Percentiles rank a stretch among this genome's conserved stretches.
Evolutionary conservation across 2,113 vertebrate species (phyloP).

Genomic region (Paralichthys olivaceus): DNA sequence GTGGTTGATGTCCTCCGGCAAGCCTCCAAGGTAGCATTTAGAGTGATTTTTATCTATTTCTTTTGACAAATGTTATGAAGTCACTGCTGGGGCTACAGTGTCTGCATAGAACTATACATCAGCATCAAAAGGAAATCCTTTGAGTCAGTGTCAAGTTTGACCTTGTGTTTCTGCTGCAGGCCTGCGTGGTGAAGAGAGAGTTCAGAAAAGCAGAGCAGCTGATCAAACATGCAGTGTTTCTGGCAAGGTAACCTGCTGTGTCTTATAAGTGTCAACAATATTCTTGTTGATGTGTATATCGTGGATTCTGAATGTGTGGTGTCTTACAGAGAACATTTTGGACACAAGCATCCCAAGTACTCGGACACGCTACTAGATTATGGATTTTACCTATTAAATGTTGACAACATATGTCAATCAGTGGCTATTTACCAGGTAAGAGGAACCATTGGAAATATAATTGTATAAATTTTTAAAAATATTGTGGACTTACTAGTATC

Average conservation of each 20-base stretch:
- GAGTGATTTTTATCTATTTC: background rate
- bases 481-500: too few relatives aligned
- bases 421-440: slow-evolving; percentile 98
- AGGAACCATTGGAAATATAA: background rate
- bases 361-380: slow-evolving; percentile 98
- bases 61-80: background rate
- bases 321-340: slow-evolving; percentile 93
- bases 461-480: background rate
- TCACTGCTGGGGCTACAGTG: background rate
- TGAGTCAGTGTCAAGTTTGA: background rate
- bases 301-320: slow-evolving; percentile 20
- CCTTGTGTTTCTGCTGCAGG: slow-evolving; percentile 78
- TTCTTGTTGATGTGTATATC: background rate
- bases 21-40: slow-evolving; percentile 89
- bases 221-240: slow-evolving; percentile 98
- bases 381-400: slow-evolving; percentile 98
- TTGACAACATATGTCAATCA: slow-evolving; percentile 99
- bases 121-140: background rate
- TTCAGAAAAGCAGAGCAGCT: slow-evolving; percentile 99
- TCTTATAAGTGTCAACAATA: background rate
- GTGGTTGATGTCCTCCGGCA: slow-evolving; percentile 98
- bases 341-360: slow-evolving; percentile 98
- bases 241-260: slow-evolving; percentile 88
- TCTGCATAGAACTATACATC: background rate
- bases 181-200: slow-evolving; percentile 97